These are phyloP conservation scores for Papilio gigon DNA, from an alignment of 2,888 invertebrate species.

Conservation along the genomic window DNA sequence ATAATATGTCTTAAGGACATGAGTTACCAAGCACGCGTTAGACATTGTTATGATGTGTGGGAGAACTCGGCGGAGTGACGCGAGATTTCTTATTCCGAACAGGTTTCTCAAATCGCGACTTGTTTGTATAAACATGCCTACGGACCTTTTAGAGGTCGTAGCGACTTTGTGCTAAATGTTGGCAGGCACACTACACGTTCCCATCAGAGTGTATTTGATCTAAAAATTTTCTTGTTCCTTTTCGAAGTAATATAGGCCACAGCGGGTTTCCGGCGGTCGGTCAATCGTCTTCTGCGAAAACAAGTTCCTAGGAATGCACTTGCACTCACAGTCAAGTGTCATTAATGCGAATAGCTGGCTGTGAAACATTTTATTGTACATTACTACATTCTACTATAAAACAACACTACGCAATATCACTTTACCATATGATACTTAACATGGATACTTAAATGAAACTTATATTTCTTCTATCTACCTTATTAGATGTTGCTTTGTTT, in stretches of 20 bases:
- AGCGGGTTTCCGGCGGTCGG: slow-evolving; percentile 42
- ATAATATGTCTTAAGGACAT: neutral
- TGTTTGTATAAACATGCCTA: slow-evolving; percentile 47
- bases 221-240: neutral
- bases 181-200: neutral
- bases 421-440: neutral
- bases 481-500: neutral
- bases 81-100: slow-evolving; percentile 58
- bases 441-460: neutral
- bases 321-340: slow-evolving; percentile 48
- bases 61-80: slow-evolving; percentile 32
- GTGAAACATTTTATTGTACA: slow-evolving; percentile 4
- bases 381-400: slow-evolving; percentile 6
- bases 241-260: slow-evolving; percentile 45
- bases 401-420: neutral
- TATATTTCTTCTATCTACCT: neutral
- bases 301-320: slow-evolving; percentile 72
- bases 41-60: slow-evolving; percentile 34
- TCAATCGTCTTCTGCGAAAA: slow-evolving; percentile 63
- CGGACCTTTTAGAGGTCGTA: slow-evolving; percentile 52
- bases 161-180: slow-evolving; percentile 45
- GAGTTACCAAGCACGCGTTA: neutral
- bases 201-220: neutral
- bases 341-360: slow-evolving; percentile 6
- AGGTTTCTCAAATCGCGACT: slow-evolving; percentile 61